Evolutionary conservation across 2,888 invertebrate genomes (phyloP).

Genomic region (Plagiodera versicolora): DNA sequence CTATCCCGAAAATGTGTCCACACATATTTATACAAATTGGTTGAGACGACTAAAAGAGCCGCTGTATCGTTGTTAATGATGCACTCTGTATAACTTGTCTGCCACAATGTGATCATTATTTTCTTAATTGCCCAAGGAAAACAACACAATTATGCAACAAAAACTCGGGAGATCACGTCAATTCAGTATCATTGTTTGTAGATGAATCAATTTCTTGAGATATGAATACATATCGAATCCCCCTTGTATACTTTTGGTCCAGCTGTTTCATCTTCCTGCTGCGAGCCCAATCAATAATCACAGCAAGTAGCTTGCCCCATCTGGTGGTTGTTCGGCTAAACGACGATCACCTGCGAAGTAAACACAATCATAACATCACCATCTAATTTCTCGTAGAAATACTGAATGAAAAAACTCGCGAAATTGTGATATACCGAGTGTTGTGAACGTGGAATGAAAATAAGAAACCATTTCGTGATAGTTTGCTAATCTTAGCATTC

Average conservation of each 20-base stretch:
- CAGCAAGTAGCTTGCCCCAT: slow-evolving; percentile 18
- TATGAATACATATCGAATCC: neutral
- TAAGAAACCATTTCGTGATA: neutral
- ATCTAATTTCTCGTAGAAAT: slow-evolving; percentile 22
- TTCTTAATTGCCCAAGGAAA: no score
- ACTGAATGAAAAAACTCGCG: slow-evolving; percentile 26
- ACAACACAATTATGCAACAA: no score
- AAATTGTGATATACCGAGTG: slow-evolving; percentile 7
- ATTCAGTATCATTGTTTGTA: no score
- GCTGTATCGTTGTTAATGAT: no score
- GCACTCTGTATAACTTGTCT: no score
- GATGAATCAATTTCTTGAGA: no score
- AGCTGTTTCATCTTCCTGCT: neutral
- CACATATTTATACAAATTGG: no score
- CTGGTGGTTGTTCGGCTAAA: slow-evolving; percentile 11
- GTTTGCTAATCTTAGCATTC: neutral
- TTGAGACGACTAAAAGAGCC: no score
- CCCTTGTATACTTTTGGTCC: neutral
- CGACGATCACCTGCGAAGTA: slow-evolving; percentile 23
- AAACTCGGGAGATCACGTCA: no score
- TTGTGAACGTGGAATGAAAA: neutral
- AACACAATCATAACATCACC: slow-evolving; percentile 18
- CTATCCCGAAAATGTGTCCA: no score
- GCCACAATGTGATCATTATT: no score
- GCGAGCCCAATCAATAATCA: slow-evolving; percentile 22